Base-by-base conservation (phyloP, 2,797 vertebrate genomes). In the Eupleurogrammus muticus region DNA sequence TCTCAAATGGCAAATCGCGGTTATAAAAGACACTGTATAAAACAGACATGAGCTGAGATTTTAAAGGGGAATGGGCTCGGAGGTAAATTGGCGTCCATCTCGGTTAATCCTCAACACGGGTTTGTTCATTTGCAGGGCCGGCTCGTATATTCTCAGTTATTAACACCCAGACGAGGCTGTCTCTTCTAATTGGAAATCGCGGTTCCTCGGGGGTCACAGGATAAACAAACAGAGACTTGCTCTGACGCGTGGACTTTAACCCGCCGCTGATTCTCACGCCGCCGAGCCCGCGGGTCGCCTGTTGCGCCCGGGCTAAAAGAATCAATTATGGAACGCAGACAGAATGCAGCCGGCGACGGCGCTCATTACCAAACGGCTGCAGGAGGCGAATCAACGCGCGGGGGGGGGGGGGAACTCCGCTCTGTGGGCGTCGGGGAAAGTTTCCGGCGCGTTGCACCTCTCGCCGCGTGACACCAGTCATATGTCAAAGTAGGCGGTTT, bases 91-190 rank as follows among this genome's bases (percentile, higher is more conserved):
- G 51, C 58, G 63, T 60, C 66, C 19, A 40, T 65, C 57, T 51
- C 38, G 12, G 62, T 76, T 72, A 66, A 77, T 77, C 21, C 52
- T 48, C 42, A 42, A 74, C 65, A 65, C 47, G 58, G n/a, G 68
- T 9, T 20, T 58, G 75, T 21, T 65, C 47, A 64, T 56, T 66
- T 40, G 49, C 28, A 51, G 65, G 47, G 24, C 54, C 23, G 49
- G 17, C 69, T 36, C 28, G 36, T 48, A 65, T 20, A 60, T 68
- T 77, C 77, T 64, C 42, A 79, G 64, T 86, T 68, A 76, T 56
- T 49, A 66, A 38, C 55, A 65, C 16, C 55, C 21, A 62, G 42
- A 70, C 70, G 63, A 57, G 69, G 56, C 50, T 49, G 23, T 59
- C 44, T 42, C 23, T 56, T 73, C 70, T 69, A 77, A 80, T 77